Base-by-base conservation (phyloP, 2,888 invertebrate species). In the Graphium colonna region DNA sequence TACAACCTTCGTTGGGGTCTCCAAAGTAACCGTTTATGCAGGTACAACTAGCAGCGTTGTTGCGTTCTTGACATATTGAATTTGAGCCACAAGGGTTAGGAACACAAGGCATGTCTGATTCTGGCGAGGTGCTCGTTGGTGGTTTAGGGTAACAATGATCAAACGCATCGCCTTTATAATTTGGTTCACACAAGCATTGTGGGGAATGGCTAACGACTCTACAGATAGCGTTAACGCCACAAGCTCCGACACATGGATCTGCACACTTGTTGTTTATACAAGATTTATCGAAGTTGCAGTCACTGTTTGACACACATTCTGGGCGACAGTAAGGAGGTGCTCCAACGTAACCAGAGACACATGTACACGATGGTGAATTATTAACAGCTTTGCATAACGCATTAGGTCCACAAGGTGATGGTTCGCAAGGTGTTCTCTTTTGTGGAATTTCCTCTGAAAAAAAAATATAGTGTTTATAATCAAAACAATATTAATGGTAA, bases 181-280 rank as follows among this genome's bases (percentile, higher is more conserved):
- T 92, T 21, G 82, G 72, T 60, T 93, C 93, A 70, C 97, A 97
- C 51, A 92, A 92, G 71, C 97, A 97, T 55, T 95, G 93, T 0
- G 97, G 96, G 62, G 94, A 95, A 76, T 97, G 97, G 74, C 96
- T 96, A 49, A 96, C 91, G 1, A 95, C 95, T 56, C 94, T 90
- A 71, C 97, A 97, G 49, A 92, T 83, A 0, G 97, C 94, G 52
- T 92, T 92, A 58, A 91, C 91, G 48, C 96, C 96, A 63, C 96
- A 96, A 26, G 94, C 93, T 39, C 95, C 95, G 1, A 93, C 91
- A 66, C 96, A 97, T 13, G 96, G 96, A 72, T 96, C 94, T 5
- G 92, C 82, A 69, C 96, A 97, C 76, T 94, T 95, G 56, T 92
- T 92, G 69, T 94, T 94, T 9, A 94, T 91, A 70, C 97, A 97